Conservation (phyloP, 2,888 invertebrate species). For the Merodon equestris region DNA sequence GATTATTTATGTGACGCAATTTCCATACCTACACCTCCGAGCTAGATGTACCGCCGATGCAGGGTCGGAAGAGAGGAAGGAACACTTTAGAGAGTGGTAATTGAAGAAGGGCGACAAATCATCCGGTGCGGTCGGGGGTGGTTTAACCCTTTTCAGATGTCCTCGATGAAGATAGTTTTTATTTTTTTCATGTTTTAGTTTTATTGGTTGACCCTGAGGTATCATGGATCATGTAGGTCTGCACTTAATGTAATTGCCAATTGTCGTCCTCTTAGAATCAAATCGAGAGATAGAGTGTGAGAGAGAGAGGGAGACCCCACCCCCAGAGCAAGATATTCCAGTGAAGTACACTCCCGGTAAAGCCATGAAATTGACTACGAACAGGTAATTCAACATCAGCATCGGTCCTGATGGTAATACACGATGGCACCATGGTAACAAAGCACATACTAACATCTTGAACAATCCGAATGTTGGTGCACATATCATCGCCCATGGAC, state of each 20-base stretch:
- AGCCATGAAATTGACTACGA: constrained; percentile 61
- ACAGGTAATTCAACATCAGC: constrained; percentile 46
- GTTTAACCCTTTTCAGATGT: constrained; percentile 45
- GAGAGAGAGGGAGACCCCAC: constrained; percentile 21
- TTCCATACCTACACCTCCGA: too few relatives aligned
- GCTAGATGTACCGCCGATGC: too few relatives aligned
- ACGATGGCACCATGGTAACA: too few relatives aligned
- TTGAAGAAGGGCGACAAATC: constrained; percentile 63
- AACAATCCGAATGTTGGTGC: too few relatives aligned
- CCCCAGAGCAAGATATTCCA: constrained; percentile 21
- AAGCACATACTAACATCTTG: background rate
- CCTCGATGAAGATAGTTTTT: constrained; percentile 34
- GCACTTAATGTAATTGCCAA: constrained; percentile 68
- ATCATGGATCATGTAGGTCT: constrained; percentile 58
- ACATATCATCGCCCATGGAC: constrained; percentile 8
- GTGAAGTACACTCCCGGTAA: constrained; percentile 28
- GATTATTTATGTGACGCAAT: constrained; percentile 71
- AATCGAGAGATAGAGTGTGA: too few relatives aligned
- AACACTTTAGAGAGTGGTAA: constrained; percentile 65
- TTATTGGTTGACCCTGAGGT: constrained; percentile 61
- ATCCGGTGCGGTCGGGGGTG: constrained; percentile 36
- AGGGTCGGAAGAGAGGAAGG: constrained; percentile 10
- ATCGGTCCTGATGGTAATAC: background rate
- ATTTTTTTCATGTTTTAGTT: too few relatives aligned
- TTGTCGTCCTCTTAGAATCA: constrained; percentile 44